A percentile compares a stretch with the other conserved stretches of the same genome.
Conservation (phyloP, 2,888 invertebrate species). For the Eutolmus rufibarbis region DNA sequence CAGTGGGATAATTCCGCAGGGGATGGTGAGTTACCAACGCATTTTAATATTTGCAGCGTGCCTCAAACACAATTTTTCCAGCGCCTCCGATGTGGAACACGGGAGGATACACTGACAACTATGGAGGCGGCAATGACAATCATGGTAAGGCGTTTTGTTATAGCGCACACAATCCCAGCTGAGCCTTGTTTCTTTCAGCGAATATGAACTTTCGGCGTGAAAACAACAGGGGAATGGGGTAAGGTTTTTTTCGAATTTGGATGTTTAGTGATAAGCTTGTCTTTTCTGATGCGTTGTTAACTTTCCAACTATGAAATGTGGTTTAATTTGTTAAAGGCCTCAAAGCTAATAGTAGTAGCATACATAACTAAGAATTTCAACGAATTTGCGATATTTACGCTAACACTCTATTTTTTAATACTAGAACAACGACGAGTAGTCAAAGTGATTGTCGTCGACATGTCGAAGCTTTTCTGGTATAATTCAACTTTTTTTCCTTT, state of each 20-base stretch:
- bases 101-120: not conserved
- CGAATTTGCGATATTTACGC: too few species aligned
- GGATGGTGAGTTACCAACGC: not conserved
- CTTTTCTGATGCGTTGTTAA: too few species aligned
- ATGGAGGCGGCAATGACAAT: not conserved
- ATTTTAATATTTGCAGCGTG: not conserved
- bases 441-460: too few species aligned
- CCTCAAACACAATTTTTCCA: not conserved
- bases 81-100: not conserved
- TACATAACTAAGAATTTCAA: too few species aligned
- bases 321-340: too few species aligned
- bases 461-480: too few species aligned
- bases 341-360: too few species aligned
- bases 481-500: too few species aligned
- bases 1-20: constrained; percentile 51
- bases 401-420: too few species aligned
- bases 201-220: not conserved
- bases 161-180: not conserved
- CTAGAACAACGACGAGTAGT: too few species aligned
- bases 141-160: not conserved
- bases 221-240: constrained; percentile 5
- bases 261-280: not conserved
- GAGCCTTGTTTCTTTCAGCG: not conserved
- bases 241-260: not conserved
- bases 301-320: too few species aligned